phyloP scores from a whole-genome alignment of 2,888 invertebrate species.

The Drosophila prolongata region DNA sequence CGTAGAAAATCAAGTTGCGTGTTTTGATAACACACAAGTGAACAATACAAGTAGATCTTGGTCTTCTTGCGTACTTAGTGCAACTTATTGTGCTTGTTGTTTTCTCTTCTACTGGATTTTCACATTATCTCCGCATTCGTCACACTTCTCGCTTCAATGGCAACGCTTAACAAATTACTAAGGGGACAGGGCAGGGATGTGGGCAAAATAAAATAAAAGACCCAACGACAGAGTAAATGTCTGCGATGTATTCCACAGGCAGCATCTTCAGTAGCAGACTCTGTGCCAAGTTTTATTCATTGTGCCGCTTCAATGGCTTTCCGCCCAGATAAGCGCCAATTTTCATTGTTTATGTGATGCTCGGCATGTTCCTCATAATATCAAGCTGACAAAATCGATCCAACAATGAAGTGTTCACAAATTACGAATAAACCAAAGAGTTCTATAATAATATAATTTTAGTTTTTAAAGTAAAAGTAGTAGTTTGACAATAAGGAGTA shows the following conservation, averaged over 20 bases:
- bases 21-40: slow-evolving; percentile 56
- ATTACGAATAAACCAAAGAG: background rate
- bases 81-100: slow-evolving; percentile 16
- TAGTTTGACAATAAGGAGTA: too few relatives aligned
- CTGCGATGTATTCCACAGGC: background rate
- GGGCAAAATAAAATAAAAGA: slow-evolving; percentile 5
- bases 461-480: too few relatives aligned
- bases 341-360: slow-evolving; percentile 25
- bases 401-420: background rate
- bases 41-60: slow-evolving; percentile 26
- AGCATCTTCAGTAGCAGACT: slow-evolving; percentile 25
- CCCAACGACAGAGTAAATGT: background rate
- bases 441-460: too few relatives aligned
- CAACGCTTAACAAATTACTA: slow-evolving; percentile 61
- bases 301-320: slow-evolving; percentile 29
- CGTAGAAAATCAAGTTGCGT: slow-evolving; percentile 40
- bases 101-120: slow-evolving; percentile 44
- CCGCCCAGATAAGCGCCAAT: slow-evolving; percentile 41
- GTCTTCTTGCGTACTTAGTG: slow-evolving; percentile 12
- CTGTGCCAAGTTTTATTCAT: slow-evolving; percentile 49
- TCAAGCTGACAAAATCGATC: background rate
- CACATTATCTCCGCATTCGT: slow-evolving; percentile 65
- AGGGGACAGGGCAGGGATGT: slow-evolving; percentile 9
- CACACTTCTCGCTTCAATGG: slow-evolving; percentile 67
- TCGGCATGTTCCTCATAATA: background rate